A percentile compares a stretch with the other conserved stretches of the same genome.
These are phyloP conservation scores for Masnerella sp. DNA, from an alignment of 2,888 invertebrate species.

Conservation along the genomic window DNA sequence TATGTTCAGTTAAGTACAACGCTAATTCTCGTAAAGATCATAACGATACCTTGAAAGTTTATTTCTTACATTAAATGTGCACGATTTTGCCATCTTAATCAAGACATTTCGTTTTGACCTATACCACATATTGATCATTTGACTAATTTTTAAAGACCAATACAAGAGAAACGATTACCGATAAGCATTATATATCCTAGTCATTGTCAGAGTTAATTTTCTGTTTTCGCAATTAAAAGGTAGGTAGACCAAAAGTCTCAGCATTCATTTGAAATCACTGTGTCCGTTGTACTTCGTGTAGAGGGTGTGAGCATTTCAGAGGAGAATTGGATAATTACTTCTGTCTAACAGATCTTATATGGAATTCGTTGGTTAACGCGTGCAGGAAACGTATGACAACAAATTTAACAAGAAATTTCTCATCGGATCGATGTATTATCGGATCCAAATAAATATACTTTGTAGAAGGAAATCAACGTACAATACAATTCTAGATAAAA, in stretches of 20 bases:
- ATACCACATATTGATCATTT: slow-evolving; percentile 33
- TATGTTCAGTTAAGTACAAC: slow-evolving; percentile 71
- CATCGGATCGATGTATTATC: slow-evolving; percentile 20
- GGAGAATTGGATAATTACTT: slow-evolving; percentile 20
- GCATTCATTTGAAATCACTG: slow-evolving; percentile 54
- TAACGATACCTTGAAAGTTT: slow-evolving; percentile 63
- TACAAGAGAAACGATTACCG: slow-evolving; percentile 65
- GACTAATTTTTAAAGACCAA: slow-evolving; percentile 56
- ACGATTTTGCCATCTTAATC: slow-evolving; percentile 10
- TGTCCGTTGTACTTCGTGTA: slow-evolving; percentile 41
- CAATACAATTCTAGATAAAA: slow-evolving; percentile 43
- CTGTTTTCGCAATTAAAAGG: slow-evolving; percentile 67
- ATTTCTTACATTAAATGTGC: slow-evolving; percentile 58
- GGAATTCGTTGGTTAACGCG: slow-evolving; percentile 27
- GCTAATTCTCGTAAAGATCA: slow-evolving; percentile 61
- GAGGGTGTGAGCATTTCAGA: slow-evolving; percentile 41
- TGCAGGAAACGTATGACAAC: slow-evolving; percentile 36
- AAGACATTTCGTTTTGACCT: slow-evolving; percentile 46
- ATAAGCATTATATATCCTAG: slow-evolving; percentile 71
- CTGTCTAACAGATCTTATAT: slow-evolving; percentile 7
- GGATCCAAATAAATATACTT: slow-evolving; percentile 44
- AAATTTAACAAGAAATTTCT: slow-evolving; percentile 33
- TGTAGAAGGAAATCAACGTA: slow-evolving; percentile 34
- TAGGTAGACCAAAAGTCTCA: slow-evolving; percentile 63
- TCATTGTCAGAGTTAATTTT: slow-evolving; percentile 73